Evolutionary conservation across 2,113 vertebrate species (phyloP).

Genomic region (Dicaeum eximium): DNA sequence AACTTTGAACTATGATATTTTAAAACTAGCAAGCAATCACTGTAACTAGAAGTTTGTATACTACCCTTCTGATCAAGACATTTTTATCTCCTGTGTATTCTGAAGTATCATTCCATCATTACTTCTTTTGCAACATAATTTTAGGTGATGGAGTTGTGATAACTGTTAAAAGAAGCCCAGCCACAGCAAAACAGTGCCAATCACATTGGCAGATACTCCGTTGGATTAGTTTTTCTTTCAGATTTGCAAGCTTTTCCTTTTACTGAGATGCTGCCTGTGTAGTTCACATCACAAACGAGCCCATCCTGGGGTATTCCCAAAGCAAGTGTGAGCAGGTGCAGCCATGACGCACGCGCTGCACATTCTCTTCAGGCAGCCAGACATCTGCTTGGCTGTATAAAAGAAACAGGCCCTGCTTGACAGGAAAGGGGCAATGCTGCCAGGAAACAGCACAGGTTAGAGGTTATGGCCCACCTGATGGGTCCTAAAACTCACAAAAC

Average conservation of each 20-base stretch:
- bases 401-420: constrained; percentile 10
- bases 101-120: not conserved
- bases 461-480: not conserved
- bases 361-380: not conserved
- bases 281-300: not conserved
- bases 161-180: not conserved
- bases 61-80: not conserved
- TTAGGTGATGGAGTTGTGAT: not conserved
- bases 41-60: not conserved
- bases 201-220: not conserved
- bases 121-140: not conserved
- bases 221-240: not conserved
- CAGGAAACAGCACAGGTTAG: not conserved
- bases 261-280: not conserved
- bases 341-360: not conserved
- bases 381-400: constrained; percentile 49
- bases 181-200: not conserved
- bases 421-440: constrained; percentile 15
- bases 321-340: constrained; percentile 41
- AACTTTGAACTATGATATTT: not conserved
- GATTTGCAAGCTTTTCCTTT: not conserved
- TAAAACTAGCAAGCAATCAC: not conserved
- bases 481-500: not conserved
- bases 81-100: not conserved
- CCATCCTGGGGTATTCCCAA: constrained; percentile 11